Percentiles rank a stretch among this genome's conserved stretches.
Conservation (phyloP, 2,113 vertebrate species). For the Octodon degus region DNA sequence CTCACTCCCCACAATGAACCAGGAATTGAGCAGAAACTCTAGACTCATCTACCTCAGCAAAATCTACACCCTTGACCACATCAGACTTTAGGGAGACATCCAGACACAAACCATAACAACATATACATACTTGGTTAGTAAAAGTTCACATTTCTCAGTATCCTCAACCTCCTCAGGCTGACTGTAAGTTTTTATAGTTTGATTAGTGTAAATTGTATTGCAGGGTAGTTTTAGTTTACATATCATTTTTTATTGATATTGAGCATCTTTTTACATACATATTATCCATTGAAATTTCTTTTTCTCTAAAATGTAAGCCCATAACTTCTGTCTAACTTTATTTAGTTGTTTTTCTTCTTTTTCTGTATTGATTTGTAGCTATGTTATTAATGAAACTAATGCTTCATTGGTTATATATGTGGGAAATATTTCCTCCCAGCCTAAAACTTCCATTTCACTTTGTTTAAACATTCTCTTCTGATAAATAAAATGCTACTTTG, state of each 20-base stretch:
- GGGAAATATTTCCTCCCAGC: not conserved
- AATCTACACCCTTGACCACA: not conserved
- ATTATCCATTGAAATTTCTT: not conserved
- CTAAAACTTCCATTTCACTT: not conserved
- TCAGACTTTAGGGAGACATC: not conserved
- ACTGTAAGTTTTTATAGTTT: not conserved
- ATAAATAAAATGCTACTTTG: constrained; percentile 16
- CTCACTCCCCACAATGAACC: not conserved
- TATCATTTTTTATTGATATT: constrained; percentile 7
- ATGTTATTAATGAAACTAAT: constrained; percentile 45
- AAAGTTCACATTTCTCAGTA: not conserved
- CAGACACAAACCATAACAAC: not conserved
- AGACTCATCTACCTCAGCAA: not conserved
- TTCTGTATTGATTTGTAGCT: constrained; percentile 37
- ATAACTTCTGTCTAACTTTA: not conserved
- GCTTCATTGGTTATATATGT: not conserved
- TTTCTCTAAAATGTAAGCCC: constrained; percentile 32
- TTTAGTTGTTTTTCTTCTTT: constrained; percentile 36
- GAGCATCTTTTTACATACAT: not conserved
- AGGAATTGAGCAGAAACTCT: not conserved
- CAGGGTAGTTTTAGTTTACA: not conserved
- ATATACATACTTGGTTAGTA: not conserved
- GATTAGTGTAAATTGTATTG: not conserved
- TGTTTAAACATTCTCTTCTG: constrained; percentile 23
- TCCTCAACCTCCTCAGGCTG: not conserved